These are phyloP conservation scores for Neotragus moschatus DNA, from an alignment of 2,113 vertebrate genomes.

Conservation along the genomic window DNA sequence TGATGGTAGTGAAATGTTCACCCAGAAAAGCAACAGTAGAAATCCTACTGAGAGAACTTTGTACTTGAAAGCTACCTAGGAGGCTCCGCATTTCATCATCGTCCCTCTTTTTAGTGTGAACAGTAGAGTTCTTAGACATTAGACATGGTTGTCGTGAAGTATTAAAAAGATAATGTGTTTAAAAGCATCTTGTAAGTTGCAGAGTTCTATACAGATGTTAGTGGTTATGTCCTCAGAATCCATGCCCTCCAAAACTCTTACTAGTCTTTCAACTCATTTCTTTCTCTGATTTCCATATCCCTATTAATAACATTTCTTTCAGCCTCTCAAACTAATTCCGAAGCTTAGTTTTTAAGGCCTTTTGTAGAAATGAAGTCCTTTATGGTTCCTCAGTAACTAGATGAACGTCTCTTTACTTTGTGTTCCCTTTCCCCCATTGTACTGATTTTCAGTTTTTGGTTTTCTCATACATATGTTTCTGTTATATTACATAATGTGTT, in stretches of 20 bases:
- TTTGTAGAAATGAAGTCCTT: neutral
- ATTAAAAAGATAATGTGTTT: neutral
- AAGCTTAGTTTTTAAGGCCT: neutral
- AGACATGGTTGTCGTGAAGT: neutral
- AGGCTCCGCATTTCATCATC: neutral
- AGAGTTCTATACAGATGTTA: neutral
- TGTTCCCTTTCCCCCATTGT: neutral
- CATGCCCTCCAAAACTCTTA: neutral
- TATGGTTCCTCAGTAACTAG: neutral
- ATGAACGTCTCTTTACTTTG: neutral
- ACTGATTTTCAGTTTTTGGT: neutral
- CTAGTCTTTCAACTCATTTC: neutral
- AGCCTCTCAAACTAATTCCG: neutral
- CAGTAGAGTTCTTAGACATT: neutral
- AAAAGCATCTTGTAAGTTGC: neutral
- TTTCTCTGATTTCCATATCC: neutral
- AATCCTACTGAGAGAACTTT: neutral
- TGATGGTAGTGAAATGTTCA: neutral
- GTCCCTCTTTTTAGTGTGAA: neutral
- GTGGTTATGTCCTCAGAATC: neutral
- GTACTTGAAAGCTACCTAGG: neutral
- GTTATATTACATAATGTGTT: slow-evolving; percentile 6
- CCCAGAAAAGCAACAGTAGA: neutral
- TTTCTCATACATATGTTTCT: neutral
- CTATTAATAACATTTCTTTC: neutral